phyloP scores from a whole-genome alignment of 2,888 invertebrate species.

The Tenthredo mesomela region DNA sequence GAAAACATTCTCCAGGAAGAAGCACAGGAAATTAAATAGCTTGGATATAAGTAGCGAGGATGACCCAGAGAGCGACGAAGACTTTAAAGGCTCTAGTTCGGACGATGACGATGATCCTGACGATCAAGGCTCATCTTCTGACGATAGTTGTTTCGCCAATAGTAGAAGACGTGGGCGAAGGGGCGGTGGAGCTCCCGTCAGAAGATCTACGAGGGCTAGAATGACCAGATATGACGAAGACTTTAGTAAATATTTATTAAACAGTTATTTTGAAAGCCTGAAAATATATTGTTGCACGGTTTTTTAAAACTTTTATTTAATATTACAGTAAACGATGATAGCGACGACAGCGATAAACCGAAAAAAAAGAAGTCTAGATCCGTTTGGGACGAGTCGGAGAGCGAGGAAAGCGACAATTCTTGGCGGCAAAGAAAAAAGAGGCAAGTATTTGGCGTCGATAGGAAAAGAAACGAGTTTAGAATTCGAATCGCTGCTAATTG shows the following conservation, averaged over 20 bases:
- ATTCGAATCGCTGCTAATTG: neutral
- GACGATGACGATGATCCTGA: slow-evolving; percentile 81
- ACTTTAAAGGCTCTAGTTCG: slow-evolving; percentile 92
- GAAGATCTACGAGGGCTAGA: slow-evolving; percentile 80
- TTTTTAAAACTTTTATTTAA: slow-evolving; percentile 10
- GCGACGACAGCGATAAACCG: slow-evolving; percentile 81
- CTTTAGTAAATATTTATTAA: slow-evolving; percentile 78
- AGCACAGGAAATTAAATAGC: slow-evolving; percentile 88
- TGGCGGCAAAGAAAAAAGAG: slow-evolving; percentile 80
- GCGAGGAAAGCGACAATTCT: slow-evolving; percentile 82
- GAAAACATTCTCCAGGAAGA: slow-evolving; percentile 77
- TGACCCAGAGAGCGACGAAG: slow-evolving; percentile 92
- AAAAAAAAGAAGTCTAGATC: slow-evolving; percentile 81
- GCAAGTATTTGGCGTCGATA: slow-evolving; percentile 62
- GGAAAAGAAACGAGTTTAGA: neutral
- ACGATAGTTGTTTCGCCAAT: slow-evolving; percentile 80
- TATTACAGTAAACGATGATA: slow-evolving; percentile 79
- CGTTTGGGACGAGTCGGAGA: slow-evolving; percentile 82
- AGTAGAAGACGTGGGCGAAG: slow-evolving; percentile 78
- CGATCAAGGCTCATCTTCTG: slow-evolving; percentile 79
- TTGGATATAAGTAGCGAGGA: slow-evolving; percentile 91
- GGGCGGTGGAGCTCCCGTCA: slow-evolving; percentile 77
- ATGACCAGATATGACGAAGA: slow-evolving; percentile 80
- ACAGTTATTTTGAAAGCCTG: neutral
- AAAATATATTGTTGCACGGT: neutral